Conservation (phyloP, 2,888 invertebrate species). For the Thalpophila matura region DNA sequence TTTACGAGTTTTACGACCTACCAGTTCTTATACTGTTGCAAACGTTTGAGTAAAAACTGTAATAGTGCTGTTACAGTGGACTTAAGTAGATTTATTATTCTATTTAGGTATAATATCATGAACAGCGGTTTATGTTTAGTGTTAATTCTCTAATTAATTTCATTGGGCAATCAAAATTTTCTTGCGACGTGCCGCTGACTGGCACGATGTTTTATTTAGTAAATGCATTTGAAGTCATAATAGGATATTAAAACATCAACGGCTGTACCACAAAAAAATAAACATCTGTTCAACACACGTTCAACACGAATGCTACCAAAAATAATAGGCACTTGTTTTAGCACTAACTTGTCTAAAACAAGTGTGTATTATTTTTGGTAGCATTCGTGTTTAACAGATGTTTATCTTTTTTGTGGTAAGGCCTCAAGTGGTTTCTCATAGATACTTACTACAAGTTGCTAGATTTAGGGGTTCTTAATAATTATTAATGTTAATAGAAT, state of each 20-base stretch:
- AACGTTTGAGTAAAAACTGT: slow-evolving; percentile 1
- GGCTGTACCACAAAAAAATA: too few relatives aligned
- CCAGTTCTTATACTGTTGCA: neutral
- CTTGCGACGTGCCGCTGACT: neutral
- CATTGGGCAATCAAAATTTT: slow-evolving; percentile 11
- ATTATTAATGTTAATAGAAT: neutral
- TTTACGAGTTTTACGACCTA: too few relatives aligned
- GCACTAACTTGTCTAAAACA: too few relatives aligned
- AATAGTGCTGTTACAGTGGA: neutral
- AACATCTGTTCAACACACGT: too few relatives aligned
- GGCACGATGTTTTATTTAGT: neutral
- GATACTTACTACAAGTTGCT: neutral
- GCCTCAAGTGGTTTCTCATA: neutral
- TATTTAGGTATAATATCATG: slow-evolving; percentile 17
- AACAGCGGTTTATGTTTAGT: slow-evolving; percentile 8
- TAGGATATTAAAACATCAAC: neutral
- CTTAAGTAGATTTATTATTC: slow-evolving; percentile 18
- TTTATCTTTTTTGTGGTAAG: too few relatives aligned
- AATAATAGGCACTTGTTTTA: too few relatives aligned
- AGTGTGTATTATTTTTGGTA: too few relatives aligned
- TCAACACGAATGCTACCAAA: too few relatives aligned
- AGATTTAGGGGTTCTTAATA: neutral
- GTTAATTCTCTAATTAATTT: slow-evolving; percentile 25
- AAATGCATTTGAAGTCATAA: neutral
- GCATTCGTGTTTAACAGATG: too few relatives aligned